phyloP scores from a whole-genome alignment of 1,140 invertebrate species.

The Pygmarrhopalites habei region DNA sequence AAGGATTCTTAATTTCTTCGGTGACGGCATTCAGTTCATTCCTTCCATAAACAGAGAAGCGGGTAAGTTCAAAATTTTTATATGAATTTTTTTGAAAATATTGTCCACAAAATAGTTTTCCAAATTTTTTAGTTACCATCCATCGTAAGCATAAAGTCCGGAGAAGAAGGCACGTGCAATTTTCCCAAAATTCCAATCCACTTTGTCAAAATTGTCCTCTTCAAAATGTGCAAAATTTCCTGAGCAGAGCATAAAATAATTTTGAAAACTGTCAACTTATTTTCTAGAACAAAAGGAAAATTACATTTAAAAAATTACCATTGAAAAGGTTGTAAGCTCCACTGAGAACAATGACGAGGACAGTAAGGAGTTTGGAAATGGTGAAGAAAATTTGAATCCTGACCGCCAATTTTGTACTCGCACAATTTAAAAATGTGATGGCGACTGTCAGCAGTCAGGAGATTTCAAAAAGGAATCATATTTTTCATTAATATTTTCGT shows the following conservation, averaged over 20 bases:
- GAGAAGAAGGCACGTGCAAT: constrained; percentile 57
- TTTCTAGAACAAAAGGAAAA: neutral
- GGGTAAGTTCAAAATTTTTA: too few species aligned
- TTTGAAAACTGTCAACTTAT: neutral
- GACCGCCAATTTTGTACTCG: constrained; percentile 13
- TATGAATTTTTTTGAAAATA: too few species aligned
- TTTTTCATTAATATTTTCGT: too few species aligned
- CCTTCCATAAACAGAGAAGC: constrained; percentile 47
- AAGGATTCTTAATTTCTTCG: constrained; percentile 60
- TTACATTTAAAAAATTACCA: too few species aligned
- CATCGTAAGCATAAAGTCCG: constrained; percentile 50
- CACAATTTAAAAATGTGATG: constrained; percentile 22
- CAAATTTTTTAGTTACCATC: constrained; percentile 25
- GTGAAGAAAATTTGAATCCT: constrained; percentile 78
- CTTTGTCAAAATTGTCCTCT: neutral
- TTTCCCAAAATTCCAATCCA: constrained; percentile 7
- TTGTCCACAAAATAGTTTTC: too few species aligned
- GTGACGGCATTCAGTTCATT: constrained; percentile 60
- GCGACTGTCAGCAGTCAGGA: constrained; percentile 12
- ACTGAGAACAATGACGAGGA: constrained; percentile 68
- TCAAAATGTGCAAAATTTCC: neutral
- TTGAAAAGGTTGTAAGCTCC: constrained; percentile 62
- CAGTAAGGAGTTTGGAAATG: constrained; percentile 73
- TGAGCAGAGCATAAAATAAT: neutral
- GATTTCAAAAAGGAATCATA: too few species aligned